Conservation (phyloP, 1,140 invertebrate species). For the Brachionus asplanchnoidis region DNA sequence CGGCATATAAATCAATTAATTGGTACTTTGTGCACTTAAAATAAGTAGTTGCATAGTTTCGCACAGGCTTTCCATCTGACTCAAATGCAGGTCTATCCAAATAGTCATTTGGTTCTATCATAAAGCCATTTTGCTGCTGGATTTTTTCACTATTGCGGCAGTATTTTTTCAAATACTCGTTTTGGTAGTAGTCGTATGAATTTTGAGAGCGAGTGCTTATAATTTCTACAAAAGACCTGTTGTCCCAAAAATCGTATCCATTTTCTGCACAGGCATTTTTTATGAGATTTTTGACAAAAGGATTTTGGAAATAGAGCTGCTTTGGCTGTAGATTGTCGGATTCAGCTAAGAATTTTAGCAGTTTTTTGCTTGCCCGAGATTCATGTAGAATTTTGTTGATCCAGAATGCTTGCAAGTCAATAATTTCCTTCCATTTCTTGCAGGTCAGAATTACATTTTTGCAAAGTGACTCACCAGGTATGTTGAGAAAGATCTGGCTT, state of each 20-base stretch:
- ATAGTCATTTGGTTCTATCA: conserved; percentile 42
- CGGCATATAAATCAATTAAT: conserved; percentile 50
- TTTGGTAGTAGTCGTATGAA: conserved; percentile 43
- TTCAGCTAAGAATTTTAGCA: conserved; percentile 48
- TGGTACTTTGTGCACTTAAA: conserved; percentile 52
- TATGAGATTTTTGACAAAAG: conserved; percentile 56
- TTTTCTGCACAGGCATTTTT: conserved; percentile 56
- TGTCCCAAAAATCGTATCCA: conserved; percentile 41
- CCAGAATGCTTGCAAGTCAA: conserved; percentile 55
- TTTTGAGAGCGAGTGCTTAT: neutral
- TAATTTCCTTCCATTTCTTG: conserved; percentile 55
- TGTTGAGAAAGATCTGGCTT: neutral
- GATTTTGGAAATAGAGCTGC: conserved; percentile 51
- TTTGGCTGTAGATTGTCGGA: conserved; percentile 47
- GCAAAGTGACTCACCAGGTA: neutral
- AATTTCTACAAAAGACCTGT: neutral
- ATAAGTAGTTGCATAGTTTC: conserved; percentile 59
- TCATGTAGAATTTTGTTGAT: conserved; percentile 49
- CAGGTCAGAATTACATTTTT: conserved; percentile 45
- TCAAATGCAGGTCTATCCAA: neutral
- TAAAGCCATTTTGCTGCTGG: conserved; percentile 46
- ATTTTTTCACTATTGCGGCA: conserved; percentile 51
- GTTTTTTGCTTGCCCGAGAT: conserved; percentile 45
- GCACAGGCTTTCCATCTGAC: neutral
- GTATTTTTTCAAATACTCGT: conserved; percentile 49